Percentiles rank a stretch among this genome's conserved stretches.
Evolutionary conservation across 2,888 invertebrate genomes (phyloP).

Genomic region (Saturnia japonica): DNA sequence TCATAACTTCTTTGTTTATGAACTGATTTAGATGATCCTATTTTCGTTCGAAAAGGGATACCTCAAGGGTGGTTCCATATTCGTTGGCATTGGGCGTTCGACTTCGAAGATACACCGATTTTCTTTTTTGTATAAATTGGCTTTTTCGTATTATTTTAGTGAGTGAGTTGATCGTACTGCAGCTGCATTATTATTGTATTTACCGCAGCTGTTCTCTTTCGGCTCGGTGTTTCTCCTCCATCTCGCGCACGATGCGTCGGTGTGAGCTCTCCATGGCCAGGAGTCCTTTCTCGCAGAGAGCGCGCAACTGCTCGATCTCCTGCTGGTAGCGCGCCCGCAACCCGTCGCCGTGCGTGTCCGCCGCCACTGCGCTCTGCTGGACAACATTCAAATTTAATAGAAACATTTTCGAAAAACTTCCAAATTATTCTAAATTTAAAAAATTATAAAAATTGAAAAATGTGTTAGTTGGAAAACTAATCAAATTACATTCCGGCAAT

Average conservation of each 20-base stretch:
- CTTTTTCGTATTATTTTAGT: too few species aligned
- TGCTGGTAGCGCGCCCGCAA: conserved; percentile 89
- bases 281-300: conserved; percentile 94
- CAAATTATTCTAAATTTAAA: too few species aligned
- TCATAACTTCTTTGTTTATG: too few species aligned
- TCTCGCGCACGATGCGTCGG: conserved; percentile 90
- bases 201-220: conserved; percentile 89
- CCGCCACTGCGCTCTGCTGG: conserved; percentile 79
- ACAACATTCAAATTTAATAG: background rate
- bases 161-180: too few species aligned
- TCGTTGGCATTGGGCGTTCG: too few species aligned
- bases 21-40: too few species aligned
- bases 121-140: too few species aligned
- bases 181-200: background rate
- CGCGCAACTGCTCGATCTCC: conserved; percentile 93
- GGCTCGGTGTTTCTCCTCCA: conserved; percentile 93
- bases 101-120: too few species aligned
- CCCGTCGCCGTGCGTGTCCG: conserved; percentile 83
- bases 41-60: too few species aligned
- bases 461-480: background rate
- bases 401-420: too few species aligned
- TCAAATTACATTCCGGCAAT: background rate
- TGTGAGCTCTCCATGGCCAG: conserved; percentile 95
- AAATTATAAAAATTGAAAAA: too few species aligned
- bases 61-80: too few species aligned